Evolutionary conservation across 2,113 vertebrate genomes (phyloP), one percentile per base, ranked within the genome.

Genomic region (Antechinus flavipes): DNA sequence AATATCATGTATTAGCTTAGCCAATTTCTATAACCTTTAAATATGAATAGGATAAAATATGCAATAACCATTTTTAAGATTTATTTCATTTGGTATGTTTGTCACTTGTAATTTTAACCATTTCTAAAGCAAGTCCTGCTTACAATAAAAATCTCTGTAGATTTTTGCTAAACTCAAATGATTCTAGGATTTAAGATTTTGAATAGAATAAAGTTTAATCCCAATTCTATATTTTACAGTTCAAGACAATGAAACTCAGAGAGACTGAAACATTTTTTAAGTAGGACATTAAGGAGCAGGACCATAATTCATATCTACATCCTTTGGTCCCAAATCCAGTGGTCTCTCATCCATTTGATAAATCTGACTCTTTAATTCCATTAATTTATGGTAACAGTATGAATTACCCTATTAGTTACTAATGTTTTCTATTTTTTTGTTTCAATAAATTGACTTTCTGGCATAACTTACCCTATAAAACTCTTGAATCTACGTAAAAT

Each of bases 21-120:
- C 26, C 92, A 55, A 95, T 58, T 91, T 91, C 47, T 89, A 94
- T 95, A 97, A 95, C 58, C 55, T 46, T 3, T 94, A 76, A 95
- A 96, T 56, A 30, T 90, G 91, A 94, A 6, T 76, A 92, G 76
- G 25, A 58, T 54, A 93, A 56, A 90, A 90, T 2, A 90, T 89
- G 91, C 53, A 54, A 11, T 90, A 90, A 90, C 19, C 22, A 25
- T 53, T 42, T 46, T 9, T 89, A 58, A 93, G 90, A 1, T 53
- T 68, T 91, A 90, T 96, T 92, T 91, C 24, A 93, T 56, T 26
- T 94, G 53, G 61, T 24, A 68, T 55, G 47, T 8, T 14, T 56
- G 22, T 94, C 76, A 47, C 2, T 93, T 93, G 68, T 76, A 94
- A 90, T 93, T 91, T 47, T 10, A 92, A 91, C 90, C 84, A 54